Base-by-base conservation (phyloP, 2,797 vertebrate genomes). In the Prunella strophiata region DNA sequence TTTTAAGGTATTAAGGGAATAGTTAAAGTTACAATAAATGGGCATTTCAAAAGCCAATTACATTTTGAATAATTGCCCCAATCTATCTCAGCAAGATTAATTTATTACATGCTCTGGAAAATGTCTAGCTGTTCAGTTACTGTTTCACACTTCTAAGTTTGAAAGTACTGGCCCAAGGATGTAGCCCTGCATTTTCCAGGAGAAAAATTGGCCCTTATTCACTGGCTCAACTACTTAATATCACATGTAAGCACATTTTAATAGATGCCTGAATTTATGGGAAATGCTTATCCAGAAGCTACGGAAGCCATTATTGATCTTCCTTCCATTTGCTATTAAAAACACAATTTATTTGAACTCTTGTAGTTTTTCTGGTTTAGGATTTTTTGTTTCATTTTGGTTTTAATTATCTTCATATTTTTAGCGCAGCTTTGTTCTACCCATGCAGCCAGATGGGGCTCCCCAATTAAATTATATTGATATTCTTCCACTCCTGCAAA, bases 341-440 rank as follows among this genome's bases (percentile, higher is more conserved):
- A 91, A n/a, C 20, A 68, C 29, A 27, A 27, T 80, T 94, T 87
- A 5, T 88, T 85, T 95, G 36, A 94, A 91, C 68, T n/a, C 20
- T 65, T 47, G 4, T 43, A 48, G 36, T 90, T 32, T 91, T 89
- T 82, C n/a, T 79, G 40, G 71, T 87, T 71, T 51, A 52, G 55
- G 18, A 55, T 63, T 88, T 94, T 93, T 78, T 78, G 18, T 91
- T 92, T 93, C 48, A 62, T 89, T 94, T 93, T 85, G 23, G 0
- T 67, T 94, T 92, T 93, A 95, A 95, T 92, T 89, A 82, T 52
- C 48, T 92, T 73, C 55, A 45, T 89, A 79, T 63, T 73, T 95
- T 95, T 85, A 92, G 63, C 2, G 3, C 19, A 71, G 48, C 32
- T 96, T 96, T 96, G 63, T 95, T 94, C 87, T 94, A 80, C 19